A percentile compares a stretch with the other conserved stretches of the same genome.
Evolutionary conservation across 2,888 invertebrate species (phyloP).

Genomic region (Erpobdella octoculata): DNA sequence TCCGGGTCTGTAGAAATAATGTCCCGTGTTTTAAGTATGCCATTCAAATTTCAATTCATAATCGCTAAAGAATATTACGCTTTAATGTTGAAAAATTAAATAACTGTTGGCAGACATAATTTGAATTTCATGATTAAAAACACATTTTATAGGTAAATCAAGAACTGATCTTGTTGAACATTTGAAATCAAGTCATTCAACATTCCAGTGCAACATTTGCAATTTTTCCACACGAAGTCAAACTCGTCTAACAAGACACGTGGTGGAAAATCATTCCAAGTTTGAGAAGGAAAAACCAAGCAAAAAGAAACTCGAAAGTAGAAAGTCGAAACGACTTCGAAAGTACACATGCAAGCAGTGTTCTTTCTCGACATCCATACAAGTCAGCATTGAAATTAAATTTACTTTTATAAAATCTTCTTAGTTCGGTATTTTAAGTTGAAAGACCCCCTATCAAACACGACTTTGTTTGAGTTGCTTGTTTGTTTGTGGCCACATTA

Average conservation of each 20-base stretch:
- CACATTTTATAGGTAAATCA: neutral
- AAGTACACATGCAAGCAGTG: conserved; percentile 29
- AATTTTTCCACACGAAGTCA: conserved; percentile 22
- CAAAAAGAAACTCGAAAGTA: neutral
- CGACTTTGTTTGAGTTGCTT: no score
- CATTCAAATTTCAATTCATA: no score
- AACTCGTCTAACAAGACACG: conserved; percentile 17
- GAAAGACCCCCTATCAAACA: no score
- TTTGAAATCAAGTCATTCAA: conserved; percentile 18
- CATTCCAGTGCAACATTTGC: conserved; percentile 24
- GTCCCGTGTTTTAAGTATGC: no score
- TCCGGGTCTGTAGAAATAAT: neutral
- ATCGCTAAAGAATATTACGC: no score
- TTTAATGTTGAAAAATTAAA: no score
- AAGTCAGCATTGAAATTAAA: conserved; percentile 12
- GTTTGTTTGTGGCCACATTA: no score
- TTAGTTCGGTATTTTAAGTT: no score
- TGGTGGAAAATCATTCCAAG: conserved; percentile 18
- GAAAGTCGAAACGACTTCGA: conserved; percentile 20
- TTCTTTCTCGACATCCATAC: conserved; percentile 20
- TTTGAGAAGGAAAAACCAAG: neutral
- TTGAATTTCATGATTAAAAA: no score
- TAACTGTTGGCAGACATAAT: no score
- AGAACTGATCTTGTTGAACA: conserved; percentile 12
- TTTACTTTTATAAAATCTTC: neutral